A percentile compares a stretch with the other conserved stretches of the same genome.
Evolutionary conservation across 2,888 invertebrate genomes (phyloP).

Genomic region (Lasioglossum oenotherae): DNA sequence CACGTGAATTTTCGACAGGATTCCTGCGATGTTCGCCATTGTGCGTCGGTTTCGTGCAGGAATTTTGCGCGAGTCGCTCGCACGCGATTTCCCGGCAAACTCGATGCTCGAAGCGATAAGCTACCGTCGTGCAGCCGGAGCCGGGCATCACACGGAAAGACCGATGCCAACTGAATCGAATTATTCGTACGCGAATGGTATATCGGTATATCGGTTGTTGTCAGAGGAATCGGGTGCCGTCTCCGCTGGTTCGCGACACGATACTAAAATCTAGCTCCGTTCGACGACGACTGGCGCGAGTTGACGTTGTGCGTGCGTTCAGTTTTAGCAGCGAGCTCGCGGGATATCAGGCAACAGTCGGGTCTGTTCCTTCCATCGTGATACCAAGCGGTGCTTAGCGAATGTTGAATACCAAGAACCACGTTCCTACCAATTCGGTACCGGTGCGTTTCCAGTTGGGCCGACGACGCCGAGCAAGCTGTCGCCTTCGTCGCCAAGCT

Average conservation of each 20-base stretch:
- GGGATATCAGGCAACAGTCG: constrained; percentile 75
- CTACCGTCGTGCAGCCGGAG: neutral
- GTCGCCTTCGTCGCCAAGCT: constrained; percentile 83
- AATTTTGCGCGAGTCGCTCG: neutral
- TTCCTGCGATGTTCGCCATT: neutral
- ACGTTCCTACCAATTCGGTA: constrained; percentile 57
- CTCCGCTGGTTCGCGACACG: neutral
- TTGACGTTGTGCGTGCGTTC: constrained; percentile 62
- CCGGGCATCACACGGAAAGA: neutral
- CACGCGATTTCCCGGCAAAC: neutral
- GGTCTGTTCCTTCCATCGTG: constrained; percentile 73
- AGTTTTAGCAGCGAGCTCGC: constrained; percentile 74
- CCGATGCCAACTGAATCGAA: neutral
- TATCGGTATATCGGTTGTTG: neutral
- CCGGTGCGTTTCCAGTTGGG: constrained; percentile 77
- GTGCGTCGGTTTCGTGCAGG: constrained; percentile 19
- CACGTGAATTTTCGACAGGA: neutral
- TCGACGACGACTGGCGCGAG: constrained; percentile 55
- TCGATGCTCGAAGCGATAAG: neutral
- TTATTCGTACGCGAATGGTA: neutral
- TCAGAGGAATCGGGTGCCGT: neutral
- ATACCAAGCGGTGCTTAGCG: constrained; percentile 65
- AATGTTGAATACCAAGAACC: constrained; percentile 64
- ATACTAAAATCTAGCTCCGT: constrained; percentile 7
- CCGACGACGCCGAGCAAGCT: constrained; percentile 83